phyloP scores from a whole-genome alignment of 2,888 invertebrate genomes.

The Apotomis turbidana region DNA sequence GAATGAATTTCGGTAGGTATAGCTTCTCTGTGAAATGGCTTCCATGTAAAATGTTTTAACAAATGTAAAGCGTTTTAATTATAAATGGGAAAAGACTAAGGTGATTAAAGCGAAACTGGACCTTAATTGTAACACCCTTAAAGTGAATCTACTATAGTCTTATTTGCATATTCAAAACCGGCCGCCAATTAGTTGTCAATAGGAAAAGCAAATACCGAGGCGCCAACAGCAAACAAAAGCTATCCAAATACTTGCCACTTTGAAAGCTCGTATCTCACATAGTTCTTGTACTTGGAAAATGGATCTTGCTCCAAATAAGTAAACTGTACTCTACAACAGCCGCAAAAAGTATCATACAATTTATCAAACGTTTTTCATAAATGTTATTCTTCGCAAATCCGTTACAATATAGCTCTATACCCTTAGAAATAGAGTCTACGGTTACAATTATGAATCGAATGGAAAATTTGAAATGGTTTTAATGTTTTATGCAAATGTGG shows the following conservation, averaged over 20 bases:
- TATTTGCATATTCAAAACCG: slow-evolving; percentile 7
- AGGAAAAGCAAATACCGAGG: slow-evolving; percentile 27
- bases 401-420: slow-evolving; percentile 9
- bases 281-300: background rate
- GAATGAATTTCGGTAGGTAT: no score
- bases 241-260: background rate
- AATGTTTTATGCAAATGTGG: slow-evolving; percentile 1
- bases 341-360: background rate
- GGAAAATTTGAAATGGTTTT: slow-evolving; percentile 24
- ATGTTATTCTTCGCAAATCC: background rate
- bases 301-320: background rate
- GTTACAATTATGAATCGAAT: slow-evolving; percentile 3
- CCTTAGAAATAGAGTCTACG: slow-evolving; percentile 1
- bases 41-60: no score
- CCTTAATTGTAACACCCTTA: background rate
- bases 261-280: background rate
- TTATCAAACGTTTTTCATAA: background rate
- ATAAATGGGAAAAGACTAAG: background rate
- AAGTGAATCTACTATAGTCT: background rate
- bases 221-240: slow-evolving; percentile 22
- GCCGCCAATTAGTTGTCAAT: slow-evolving; percentile 30
- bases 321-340: background rate
- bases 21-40: no score
- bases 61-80: background rate
- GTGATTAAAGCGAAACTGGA: background rate